Evolutionary conservation across 2,888 invertebrate species (phyloP).

Genomic region (Criorhina ranunculi): DNA sequence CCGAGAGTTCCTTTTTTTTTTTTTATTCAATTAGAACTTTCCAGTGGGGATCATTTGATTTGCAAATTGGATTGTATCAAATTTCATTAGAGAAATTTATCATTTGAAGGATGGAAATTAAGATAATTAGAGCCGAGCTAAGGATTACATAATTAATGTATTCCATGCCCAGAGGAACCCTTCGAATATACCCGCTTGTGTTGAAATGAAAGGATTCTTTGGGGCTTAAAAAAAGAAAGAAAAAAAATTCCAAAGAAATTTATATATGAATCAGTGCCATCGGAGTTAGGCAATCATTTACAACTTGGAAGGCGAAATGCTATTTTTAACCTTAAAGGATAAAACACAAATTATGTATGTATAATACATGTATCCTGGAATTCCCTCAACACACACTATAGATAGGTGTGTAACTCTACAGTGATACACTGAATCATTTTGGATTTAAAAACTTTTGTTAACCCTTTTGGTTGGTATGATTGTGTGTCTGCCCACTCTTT

Average conservation of each 20-base stretch:
- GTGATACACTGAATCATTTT: conserved; percentile 6
- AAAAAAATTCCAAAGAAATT: conserved; percentile 23
- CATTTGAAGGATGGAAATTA: conserved; percentile 50
- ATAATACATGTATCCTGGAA: too few relatives aligned
- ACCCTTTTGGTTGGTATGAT: background rate
- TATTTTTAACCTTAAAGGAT: conserved; percentile 1
- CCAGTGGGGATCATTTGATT: conserved; percentile 57
- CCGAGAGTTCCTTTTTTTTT: conserved; percentile 36
- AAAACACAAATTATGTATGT: too few relatives aligned
- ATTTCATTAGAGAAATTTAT: conserved; percentile 61
- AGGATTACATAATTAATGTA: conserved; percentile 55
- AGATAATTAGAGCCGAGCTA: conserved; percentile 54
- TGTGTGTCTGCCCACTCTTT: background rate
- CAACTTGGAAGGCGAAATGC: background rate
- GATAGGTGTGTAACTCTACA: background rate
- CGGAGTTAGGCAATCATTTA: background rate
- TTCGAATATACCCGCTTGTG: too few relatives aligned
- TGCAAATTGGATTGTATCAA: conserved; percentile 73
- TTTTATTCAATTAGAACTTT: conserved; percentile 63
- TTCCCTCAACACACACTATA: background rate
- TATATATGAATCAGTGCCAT: conserved; percentile 2
- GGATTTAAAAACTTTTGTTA: background rate
- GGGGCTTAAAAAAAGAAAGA: background rate
- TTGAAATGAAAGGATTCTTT: conserved; percentile 1
- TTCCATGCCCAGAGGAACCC: conserved; percentile 54